phyloP scores from a whole-genome alignment of 2,113 vertebrate genomes.

The Terrapene triunguis region DNA sequence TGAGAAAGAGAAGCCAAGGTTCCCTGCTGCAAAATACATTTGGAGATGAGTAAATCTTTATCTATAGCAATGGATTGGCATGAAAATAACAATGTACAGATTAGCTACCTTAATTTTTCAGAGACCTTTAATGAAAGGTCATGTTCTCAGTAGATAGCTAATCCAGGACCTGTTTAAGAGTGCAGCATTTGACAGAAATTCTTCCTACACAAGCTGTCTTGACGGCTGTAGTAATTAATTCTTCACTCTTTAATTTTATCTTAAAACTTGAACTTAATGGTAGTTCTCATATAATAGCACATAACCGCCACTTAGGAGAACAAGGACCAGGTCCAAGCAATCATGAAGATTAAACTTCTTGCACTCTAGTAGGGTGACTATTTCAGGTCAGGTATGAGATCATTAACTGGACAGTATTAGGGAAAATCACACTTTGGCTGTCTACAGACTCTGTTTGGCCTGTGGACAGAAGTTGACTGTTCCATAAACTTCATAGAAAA shows the following conservation, averaged over 20 bases:
- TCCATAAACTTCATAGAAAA: conserved; percentile 39
- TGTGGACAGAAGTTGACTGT: conserved; percentile 39
- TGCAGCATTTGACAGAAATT: neutral
- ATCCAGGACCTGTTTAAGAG: neutral
- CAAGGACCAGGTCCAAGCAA: neutral
- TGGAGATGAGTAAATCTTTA: neutral
- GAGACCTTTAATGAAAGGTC: neutral
- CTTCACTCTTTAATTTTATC: neutral
- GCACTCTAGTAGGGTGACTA: conserved; percentile 47
- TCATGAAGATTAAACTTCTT: conserved; percentile 52
- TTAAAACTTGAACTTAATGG: neutral
- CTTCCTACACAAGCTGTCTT: neutral
- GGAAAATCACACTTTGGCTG: conserved; percentile 73
- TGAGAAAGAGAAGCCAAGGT: neutral
- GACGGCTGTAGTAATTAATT: neutral
- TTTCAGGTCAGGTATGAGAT: conserved; percentile 70
- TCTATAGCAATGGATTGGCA: neutral
- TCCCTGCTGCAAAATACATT: neutral
- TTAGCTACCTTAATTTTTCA: neutral
- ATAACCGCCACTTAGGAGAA: neutral
- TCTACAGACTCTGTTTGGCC: conserved; percentile 56
- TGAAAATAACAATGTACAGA: neutral
- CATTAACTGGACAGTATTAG: conserved; percentile 67
- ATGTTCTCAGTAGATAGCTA: neutral
- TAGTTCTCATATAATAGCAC: neutral